phyloP scores from a whole-genome alignment of 2,797 vertebrate genomes.

The Tiaroga cobitis region DNA sequence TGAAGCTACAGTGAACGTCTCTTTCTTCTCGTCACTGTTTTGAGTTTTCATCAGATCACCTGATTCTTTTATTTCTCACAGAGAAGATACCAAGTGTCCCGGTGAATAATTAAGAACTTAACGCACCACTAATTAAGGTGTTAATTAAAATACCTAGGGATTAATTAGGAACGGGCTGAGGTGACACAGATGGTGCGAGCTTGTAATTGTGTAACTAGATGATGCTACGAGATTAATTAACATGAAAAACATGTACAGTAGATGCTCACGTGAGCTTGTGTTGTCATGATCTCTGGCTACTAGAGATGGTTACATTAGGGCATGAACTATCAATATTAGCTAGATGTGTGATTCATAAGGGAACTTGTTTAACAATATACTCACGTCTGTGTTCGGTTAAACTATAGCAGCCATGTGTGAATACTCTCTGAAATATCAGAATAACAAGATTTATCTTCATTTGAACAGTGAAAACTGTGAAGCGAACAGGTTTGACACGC shows the following conservation, averaged over 20 bases:
- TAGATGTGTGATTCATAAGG: not conserved
- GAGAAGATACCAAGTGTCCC: constrained; percentile 45
- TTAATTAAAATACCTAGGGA: constrained; percentile 65
- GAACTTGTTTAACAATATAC: not conserved
- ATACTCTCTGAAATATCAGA: not conserved
- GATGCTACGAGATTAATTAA: constrained; percentile 49
- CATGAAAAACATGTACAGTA: constrained; percentile 37
- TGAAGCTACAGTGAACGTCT: not conserved
- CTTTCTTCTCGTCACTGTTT: not conserved
- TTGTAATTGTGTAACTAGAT: constrained; percentile 47
- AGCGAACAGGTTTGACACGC: not conserved
- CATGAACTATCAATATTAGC: not conserved
- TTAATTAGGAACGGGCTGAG: constrained; percentile 65
- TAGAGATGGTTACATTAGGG: not conserved
- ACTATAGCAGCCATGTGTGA: not conserved
- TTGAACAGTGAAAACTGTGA: not conserved
- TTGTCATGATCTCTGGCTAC: not conserved
- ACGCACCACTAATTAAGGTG: constrained; percentile 59
- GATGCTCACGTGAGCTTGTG: not conserved
- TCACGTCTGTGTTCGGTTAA: not conserved
- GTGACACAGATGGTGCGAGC: constrained; percentile 52
- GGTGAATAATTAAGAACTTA: constrained; percentile 58
- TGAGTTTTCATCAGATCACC: not conserved
- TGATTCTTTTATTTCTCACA: constrained; percentile 13
- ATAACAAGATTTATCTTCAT: not conserved